Evolutionary conservation across 2,888 invertebrate genomes (phyloP).

Genomic region (Rhorus exstirpatorius): DNA sequence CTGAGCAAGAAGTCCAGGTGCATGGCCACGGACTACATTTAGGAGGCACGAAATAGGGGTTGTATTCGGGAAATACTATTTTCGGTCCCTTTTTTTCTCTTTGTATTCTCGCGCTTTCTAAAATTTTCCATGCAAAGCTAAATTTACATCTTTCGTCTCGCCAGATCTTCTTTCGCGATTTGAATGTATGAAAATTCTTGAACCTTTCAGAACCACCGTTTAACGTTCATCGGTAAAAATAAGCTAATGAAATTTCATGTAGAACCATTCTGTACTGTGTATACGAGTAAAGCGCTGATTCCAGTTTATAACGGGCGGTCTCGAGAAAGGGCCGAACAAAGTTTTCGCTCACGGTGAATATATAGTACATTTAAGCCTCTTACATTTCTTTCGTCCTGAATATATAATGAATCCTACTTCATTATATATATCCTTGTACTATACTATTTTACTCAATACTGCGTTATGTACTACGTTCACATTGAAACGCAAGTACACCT

Average conservation of each 20-base stretch:
- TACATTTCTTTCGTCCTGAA: constrained; percentile 39
- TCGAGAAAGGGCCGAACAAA: constrained; percentile 19
- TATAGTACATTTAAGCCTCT: constrained; percentile 50
- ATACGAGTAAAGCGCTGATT: not conserved
- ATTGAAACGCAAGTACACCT: constrained; percentile 10
- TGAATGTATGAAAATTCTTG: too few relatives aligned
- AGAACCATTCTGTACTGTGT: not conserved
- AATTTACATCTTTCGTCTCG: too few relatives aligned
- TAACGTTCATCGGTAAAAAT: too few relatives aligned
- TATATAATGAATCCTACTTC: constrained; percentile 32
- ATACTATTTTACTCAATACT: not conserved
- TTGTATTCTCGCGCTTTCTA: not conserved
- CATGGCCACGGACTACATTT: not conserved
- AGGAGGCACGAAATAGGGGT: not conserved
- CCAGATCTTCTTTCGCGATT: too few relatives aligned
- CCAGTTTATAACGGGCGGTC: not conserved
- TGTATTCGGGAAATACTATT: not conserved
- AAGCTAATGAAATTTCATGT: too few relatives aligned
- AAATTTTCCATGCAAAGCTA: too few relatives aligned
- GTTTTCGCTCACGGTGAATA: constrained; percentile 26
- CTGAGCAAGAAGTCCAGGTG: constrained; percentile 21
- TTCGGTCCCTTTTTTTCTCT: not conserved
- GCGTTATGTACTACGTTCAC: not conserved
- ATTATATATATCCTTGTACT: not conserved
- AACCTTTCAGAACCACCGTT: too few relatives aligned